phyloP scores from a whole-genome alignment of 2,888 invertebrate genomes.

The Eristalis arbustorum region DNA sequence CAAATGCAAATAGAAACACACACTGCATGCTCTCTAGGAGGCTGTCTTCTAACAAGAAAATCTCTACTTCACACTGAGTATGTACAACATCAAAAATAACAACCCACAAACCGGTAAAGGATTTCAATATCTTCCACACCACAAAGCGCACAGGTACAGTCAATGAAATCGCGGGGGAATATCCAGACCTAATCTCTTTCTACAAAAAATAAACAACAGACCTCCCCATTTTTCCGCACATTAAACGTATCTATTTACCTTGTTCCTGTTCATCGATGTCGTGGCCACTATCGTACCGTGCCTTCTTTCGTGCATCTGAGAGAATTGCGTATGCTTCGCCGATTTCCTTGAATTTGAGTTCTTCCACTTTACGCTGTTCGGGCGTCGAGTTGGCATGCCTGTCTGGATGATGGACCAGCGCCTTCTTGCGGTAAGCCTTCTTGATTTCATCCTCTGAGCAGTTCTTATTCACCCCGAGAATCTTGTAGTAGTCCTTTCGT shows the following conservation, averaged over 20 bases:
- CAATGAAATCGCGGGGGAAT: too few relatives aligned
- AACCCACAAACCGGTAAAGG: too few relatives aligned
- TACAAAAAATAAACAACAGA: too few relatives aligned
- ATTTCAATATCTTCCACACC: too few relatives aligned
- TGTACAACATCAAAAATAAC: too few relatives aligned
- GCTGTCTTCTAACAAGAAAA: too few relatives aligned
- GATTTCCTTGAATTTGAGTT: constrained; percentile 96
- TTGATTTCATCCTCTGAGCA: constrained; percentile 96
- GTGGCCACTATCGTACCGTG: constrained; percentile 94
- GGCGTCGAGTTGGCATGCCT: constrained; percentile 94
- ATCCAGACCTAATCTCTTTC: too few relatives aligned
- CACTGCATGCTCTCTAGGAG: too few relatives aligned
- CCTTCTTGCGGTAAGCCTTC: constrained; percentile 90
- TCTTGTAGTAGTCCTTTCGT: constrained; percentile 97
- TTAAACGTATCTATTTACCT: constrained; percentile 71
- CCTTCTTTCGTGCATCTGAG: constrained; percentile 93
- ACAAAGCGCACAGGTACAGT: too few relatives aligned
- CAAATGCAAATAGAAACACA: too few relatives aligned
- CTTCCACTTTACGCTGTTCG: constrained; percentile 92
- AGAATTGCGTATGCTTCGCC: constrained; percentile 97
- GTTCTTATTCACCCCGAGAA: constrained; percentile 90
- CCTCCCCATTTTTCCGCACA: too few relatives aligned
- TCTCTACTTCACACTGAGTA: too few relatives aligned
- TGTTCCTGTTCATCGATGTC: constrained; percentile 87
- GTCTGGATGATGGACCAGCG: constrained; percentile 96